These are phyloP conservation scores for Syritta pipiens DNA, from an alignment of 2,888 invertebrate genomes.

Conservation along the genomic window DNA sequence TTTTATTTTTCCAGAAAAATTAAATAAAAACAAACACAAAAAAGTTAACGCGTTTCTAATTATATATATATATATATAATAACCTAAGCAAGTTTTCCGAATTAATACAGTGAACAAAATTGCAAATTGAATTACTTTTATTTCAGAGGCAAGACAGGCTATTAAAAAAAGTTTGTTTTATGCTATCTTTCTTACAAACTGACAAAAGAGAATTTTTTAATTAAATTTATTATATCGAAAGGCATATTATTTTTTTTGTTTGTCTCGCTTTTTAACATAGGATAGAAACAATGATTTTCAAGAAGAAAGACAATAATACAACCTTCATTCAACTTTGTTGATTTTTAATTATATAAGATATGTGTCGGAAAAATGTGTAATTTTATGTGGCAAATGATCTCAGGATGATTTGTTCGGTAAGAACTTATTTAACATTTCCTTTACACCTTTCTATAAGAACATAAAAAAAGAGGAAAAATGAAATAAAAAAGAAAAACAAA, in stretches of 20 bases:
- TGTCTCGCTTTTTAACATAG: slow-evolving; percentile 1
- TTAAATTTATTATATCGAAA: no score
- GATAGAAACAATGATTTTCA: slow-evolving; percentile 4
- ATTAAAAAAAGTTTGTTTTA: slow-evolving; percentile 6
- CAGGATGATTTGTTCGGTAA: slow-evolving; percentile 72
- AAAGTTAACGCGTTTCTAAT: no score
- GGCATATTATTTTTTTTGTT: no score
- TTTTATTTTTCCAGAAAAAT: no score
- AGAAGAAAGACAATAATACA: no score
- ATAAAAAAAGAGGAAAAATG: slow-evolving; percentile 70
- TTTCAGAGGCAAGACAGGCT: slow-evolving; percentile 14
- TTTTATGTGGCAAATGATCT: slow-evolving; percentile 57
- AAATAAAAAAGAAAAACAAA: slow-evolving; percentile 60
- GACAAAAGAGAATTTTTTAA: no score
- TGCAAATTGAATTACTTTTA: no score
- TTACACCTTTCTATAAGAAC: slow-evolving; percentile 72
- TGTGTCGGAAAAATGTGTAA: slow-evolving; percentile 37
- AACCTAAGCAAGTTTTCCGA: no score
- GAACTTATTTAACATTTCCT: slow-evolving; percentile 72
- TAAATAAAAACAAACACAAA: no score
- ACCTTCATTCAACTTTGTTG: no score
- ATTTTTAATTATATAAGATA: slow-evolving; percentile 5
- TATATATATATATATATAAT: no score
- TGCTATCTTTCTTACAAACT: slow-evolving; percentile 8
- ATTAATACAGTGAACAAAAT: no score